phyloP scores from a whole-genome alignment of 2,113 vertebrate species.

The Spea bombifrons region DNA sequence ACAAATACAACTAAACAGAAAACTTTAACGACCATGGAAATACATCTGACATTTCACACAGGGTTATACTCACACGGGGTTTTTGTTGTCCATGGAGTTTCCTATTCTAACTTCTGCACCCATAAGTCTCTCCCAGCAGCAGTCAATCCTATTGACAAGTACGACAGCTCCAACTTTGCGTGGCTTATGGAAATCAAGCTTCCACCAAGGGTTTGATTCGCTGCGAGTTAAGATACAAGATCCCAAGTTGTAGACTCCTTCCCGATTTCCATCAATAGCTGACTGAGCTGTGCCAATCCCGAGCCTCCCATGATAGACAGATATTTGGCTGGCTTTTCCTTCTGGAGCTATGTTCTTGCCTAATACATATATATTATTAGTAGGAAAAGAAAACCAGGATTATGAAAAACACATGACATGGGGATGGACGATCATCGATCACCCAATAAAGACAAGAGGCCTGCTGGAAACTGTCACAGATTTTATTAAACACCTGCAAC shows the following conservation, averaged over 20 bases:
- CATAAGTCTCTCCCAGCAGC: constrained; percentile 6
- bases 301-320: neutral
- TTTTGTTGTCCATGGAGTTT: neutral
- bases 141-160: constrained; percentile 1
- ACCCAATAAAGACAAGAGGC: no score
- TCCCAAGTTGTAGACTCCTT: neutral
- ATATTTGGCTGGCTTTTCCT: neutral
- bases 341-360: neutral
- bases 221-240: constrained; percentile 2
- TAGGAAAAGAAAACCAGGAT: no score
- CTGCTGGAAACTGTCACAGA: no score
- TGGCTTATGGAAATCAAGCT: neutral
- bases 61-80: constrained; percentile 16
- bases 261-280: neutral
- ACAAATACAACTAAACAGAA: neutral
- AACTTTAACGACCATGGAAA: neutral
- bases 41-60: neutral
- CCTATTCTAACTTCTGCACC: constrained; percentile 7
- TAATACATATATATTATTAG: no score
- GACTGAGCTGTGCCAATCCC: neutral
- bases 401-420: no score
- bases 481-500: no score
- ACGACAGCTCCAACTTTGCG: neutral
- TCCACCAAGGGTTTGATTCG: constrained; percentile 8
- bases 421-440: no score